Percentiles rank a stretch among this genome's conserved stretches.
Conservation (phyloP, 2,888 invertebrate species). For the Synergus japonicus region DNA sequence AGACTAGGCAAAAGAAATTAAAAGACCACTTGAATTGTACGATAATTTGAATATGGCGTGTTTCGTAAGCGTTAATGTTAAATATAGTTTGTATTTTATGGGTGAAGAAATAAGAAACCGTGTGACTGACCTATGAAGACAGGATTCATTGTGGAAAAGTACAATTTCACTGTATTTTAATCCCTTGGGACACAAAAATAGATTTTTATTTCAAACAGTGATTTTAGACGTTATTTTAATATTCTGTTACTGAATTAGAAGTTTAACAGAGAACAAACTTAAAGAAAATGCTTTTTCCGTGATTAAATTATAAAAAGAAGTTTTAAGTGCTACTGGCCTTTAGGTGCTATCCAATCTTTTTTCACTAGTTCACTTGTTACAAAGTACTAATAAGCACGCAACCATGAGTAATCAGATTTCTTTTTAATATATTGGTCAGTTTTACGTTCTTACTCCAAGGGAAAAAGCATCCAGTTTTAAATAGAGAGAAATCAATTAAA, state of each 20-base stretch:
- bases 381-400: constrained; percentile 24
- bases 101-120: neutral
- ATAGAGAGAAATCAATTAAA: neutral
- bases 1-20: constrained; percentile 36
- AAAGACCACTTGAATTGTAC: constrained; percentile 38
- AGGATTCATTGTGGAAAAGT: neutral
- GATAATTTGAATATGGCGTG: constrained; percentile 56
- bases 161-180: too few relatives aligned
- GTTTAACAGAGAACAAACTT: neutral
- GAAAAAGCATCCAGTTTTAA: neutral
- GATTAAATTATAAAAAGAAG: neutral
- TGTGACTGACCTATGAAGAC: neutral
- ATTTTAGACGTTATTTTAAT: too few relatives aligned
- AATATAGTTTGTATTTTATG: constrained; percentile 25
- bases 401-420: constrained; percentile 18
- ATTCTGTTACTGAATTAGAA: too few relatives aligned
- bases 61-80: constrained; percentile 48
- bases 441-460: neutral
- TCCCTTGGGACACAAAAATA: too few relatives aligned
- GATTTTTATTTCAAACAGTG: too few relatives aligned
- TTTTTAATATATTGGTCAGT: neutral
- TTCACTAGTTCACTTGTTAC: neutral
- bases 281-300: neutral
- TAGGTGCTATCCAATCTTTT: constrained; percentile 15
- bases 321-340: neutral